Evolutionary conservation across 2,888 invertebrate species (phyloP).

Genomic region (Watsonalla binaria): DNA sequence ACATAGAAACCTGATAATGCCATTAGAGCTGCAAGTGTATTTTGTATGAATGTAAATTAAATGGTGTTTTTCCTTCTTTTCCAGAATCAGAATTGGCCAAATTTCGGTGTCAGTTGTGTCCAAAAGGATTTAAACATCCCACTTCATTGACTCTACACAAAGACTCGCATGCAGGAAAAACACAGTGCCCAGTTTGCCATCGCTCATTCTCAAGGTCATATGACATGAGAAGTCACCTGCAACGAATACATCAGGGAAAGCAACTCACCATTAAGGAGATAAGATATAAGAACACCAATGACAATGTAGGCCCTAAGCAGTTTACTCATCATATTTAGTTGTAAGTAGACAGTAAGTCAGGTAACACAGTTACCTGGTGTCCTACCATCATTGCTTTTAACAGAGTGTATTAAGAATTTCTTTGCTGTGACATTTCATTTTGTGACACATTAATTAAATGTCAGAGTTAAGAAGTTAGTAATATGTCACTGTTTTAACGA

Average conservation of each 20-base stretch:
- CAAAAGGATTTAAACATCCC: slow-evolving; percentile 81
- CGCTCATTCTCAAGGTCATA: slow-evolving; percentile 80
- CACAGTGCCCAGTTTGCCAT: slow-evolving; percentile 80
- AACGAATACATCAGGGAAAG: slow-evolving; percentile 79
- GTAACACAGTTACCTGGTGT: no score
- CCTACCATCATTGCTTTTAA: no score
- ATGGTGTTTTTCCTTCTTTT: slow-evolving; percentile 22
- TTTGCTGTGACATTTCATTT: no score
- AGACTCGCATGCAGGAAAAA: slow-evolving; percentile 81
- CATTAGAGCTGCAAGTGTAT: not conserved
- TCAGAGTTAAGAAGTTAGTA: no score
- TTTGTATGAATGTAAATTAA: not conserved
- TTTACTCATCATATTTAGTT: slow-evolving; percentile 65
- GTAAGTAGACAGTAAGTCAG: slow-evolving; percentile 6
- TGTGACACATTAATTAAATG: no score
- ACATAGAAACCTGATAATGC: not conserved
- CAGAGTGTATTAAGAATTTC: no score
- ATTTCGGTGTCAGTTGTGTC: slow-evolving; percentile 80
- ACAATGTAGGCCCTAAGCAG: slow-evolving; percentile 57
- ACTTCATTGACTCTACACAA: slow-evolving; percentile 81
- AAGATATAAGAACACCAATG: slow-evolving; percentile 65
- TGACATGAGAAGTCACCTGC: slow-evolving; percentile 80
- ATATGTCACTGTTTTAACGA: no score
- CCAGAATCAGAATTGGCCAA: slow-evolving; percentile 77
- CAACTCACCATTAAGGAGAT: slow-evolving; percentile 73